Evolutionary conservation across 2,113 vertebrate species (phyloP), one percentile per base, ranked within the genome.

Genomic region (Pachycephala philippinensis): DNA sequence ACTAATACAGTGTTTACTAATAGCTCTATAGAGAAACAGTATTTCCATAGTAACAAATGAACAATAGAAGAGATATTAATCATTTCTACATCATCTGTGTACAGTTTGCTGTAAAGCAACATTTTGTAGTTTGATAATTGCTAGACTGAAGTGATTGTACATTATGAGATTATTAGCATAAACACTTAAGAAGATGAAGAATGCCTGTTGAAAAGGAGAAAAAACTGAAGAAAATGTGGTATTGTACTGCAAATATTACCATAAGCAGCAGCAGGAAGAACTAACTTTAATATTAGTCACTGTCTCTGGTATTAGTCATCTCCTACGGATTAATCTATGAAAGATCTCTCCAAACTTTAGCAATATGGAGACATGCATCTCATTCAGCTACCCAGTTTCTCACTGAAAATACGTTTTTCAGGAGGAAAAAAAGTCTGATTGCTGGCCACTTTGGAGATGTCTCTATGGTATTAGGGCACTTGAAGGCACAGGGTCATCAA

Each of bases 11-110:
- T 97, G 94, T 96, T 98, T 98, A 96, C 97, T 97, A 97, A 97
- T 97, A 95, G 89, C 90, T 95, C 91, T 94, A 39, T 57, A 93
- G 68, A 97, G 89, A 27, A 97, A 75, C 35, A 89, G 50, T 30
- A 97, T 98, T 98, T 97, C 98, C 97, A 98, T 97, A 97, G 98
- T 96, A 98, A 98, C 98, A 97, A 98, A 98, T 96, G 97, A 98
- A 97, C 78, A 97, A 74, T 97, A 80, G 86, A 83, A 59, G 77
- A 93, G 93, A 97, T 96, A 98, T 97, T 97, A 98, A 98, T 98
- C 15, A 4, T 94, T 95, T 96, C 91, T 97, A 79, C 94, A 96
- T 97, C 97, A 98, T 97, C 96, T 91, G 54, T 95, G 82, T 96
- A 97, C 54, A 71, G n/a, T 98, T 97, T 95, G 7, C 82, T 97